Percentiles rank a stretch among this genome's conserved stretches.
Conservation (phyloP, 2,113 vertebrate species). For the Hemiprocne comata region DNA sequence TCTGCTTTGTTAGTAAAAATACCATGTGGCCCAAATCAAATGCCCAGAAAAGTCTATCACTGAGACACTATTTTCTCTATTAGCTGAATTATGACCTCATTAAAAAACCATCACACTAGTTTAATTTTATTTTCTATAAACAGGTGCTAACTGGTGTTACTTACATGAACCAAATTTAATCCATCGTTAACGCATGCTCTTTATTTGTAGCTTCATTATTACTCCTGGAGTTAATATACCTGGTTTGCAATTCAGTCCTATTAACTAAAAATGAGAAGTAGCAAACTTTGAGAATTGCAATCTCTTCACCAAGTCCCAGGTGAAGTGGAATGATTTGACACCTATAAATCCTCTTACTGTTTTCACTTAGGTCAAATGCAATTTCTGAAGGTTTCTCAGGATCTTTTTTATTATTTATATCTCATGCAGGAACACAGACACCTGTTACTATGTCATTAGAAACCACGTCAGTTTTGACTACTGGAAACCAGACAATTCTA, state of each 20-base stretch:
- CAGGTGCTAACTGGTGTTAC: background rate
- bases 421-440: background rate
- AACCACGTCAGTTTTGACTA: background rate
- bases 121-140: constrained; percentile 18
- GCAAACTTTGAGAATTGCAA: background rate
- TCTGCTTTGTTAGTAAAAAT: constrained; percentile 16
- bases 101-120: background rate
- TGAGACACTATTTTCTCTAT: background rate
- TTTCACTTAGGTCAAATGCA: background rate
- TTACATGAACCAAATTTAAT: background rate
- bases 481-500: background rate
- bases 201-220: background rate
- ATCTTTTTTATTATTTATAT: background rate
- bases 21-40: background rate
- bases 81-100: constrained; percentile 4
- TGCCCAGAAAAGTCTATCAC: background rate
- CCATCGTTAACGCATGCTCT: background rate
- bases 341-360: background rate
- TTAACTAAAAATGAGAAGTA: background rate
- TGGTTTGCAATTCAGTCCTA: background rate
- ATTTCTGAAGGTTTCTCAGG: background rate
- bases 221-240: background rate
- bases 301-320: background rate
- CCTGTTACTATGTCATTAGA: background rate
- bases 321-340: background rate